These are phyloP conservation scores for Tricholaema leucomelas DNA, from an alignment of 2,113 vertebrate species.

Conservation along the genomic window DNA sequence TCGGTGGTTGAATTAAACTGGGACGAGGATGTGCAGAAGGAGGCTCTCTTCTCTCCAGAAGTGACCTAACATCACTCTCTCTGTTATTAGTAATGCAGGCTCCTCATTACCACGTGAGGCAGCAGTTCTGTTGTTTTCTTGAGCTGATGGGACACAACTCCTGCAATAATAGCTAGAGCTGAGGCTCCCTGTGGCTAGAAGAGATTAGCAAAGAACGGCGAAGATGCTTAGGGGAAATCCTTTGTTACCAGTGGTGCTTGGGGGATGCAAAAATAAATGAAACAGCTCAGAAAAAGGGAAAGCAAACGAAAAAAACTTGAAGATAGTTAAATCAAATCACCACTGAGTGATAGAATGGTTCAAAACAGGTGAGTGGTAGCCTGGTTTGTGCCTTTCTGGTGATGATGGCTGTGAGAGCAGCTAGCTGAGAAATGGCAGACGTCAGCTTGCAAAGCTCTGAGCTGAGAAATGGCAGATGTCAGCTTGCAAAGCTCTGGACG, in stretches of 20 bases:
- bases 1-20: background rate
- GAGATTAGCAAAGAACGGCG: background rate
- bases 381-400: background rate
- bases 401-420: background rate
- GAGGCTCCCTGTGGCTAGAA: background rate
- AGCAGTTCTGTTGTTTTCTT: background rate
- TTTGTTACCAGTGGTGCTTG: background rate
- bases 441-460: background rate
- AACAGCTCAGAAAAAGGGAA: background rate
- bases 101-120: background rate
- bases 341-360: accelerated
- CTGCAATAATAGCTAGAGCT: background rate
- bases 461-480: background rate
- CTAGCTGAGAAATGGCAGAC: background rate
- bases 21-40: background rate
- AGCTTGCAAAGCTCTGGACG: background rate
- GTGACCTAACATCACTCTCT: background rate
- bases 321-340: background rate
- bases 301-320: background rate
- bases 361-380: background rate
- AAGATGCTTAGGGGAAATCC: background rate
- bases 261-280: background rate
- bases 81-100: background rate
- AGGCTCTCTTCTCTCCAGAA: background rate
- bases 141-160: background rate